These are phyloP conservation scores for Agonopterix heracliana DNA, from an alignment of 2,888 invertebrate genomes.

Conservation along the genomic window DNA sequence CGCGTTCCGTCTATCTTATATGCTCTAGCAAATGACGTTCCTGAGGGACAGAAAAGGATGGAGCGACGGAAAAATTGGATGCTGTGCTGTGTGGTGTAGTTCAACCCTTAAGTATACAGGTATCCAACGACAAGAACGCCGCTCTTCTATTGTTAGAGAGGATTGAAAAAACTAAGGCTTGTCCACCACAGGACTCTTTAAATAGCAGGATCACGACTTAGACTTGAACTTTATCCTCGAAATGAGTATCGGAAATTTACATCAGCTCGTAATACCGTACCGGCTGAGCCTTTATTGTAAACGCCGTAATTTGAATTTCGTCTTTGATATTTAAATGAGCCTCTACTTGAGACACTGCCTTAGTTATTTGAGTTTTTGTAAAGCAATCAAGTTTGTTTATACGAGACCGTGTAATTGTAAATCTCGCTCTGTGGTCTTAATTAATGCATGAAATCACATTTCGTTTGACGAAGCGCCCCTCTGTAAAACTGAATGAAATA, in stretches of 20 bases:
- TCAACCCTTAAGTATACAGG: no score
- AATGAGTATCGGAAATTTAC: constrained; percentile 76
- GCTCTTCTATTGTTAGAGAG: no score
- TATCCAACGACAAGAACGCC: no score
- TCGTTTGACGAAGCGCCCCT: constrained; percentile 47
- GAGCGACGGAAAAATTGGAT: no score
- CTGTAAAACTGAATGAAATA: constrained; percentile 40
- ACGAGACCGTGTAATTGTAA: constrained; percentile 70
- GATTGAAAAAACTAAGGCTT: no score
- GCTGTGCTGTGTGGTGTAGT: no score
- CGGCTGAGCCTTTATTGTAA: constrained; percentile 73
- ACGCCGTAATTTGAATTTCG: constrained; percentile 75
- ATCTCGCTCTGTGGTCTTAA: constrained; percentile 70
- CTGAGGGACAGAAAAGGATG: no score
- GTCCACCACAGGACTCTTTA: constrained; percentile 19
- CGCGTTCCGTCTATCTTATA: no score
- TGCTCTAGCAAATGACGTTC: no score
- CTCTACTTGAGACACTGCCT: constrained; percentile 75
- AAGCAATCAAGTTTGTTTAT: constrained; percentile 76
- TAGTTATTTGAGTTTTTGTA: constrained; percentile 76
- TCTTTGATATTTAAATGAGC: constrained; percentile 76
- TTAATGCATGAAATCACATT: constrained; percentile 68
- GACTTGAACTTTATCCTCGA: constrained; percentile 67
- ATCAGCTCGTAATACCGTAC: constrained; percentile 72
- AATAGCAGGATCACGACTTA: constrained; percentile 50